Base-by-base conservation (phyloP, 2,888 invertebrate species). In the Lasioglossum lativentre region DNA sequence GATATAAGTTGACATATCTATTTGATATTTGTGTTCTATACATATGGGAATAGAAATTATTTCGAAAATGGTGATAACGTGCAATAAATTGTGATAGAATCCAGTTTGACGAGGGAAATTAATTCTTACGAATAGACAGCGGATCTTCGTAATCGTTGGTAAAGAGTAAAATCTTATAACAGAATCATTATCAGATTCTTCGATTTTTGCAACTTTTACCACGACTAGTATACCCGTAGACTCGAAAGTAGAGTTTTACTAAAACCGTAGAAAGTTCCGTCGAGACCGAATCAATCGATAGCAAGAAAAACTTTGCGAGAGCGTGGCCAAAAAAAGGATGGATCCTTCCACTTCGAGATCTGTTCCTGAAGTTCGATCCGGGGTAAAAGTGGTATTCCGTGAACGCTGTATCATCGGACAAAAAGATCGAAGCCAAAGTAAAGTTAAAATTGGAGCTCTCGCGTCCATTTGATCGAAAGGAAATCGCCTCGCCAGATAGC, bases 211-310 rank as follows among this genome's bases (percentile, higher is more conserved):
- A 78, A 66, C 71, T 78, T 72, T 40, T 16, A 47, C 38, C 38
- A 16, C 27, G 16, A 34, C 27, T 27, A 34, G 34, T n/a, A n/a
- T n/a, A n/a, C 34, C 23, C 40, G 14, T 4, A 70, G 40, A 40
- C 75, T 75, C 34, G n/a, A 47, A 63, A 74, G 68, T 56, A 56
- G 81, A 78, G 77, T 56, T 42, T 47, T 34, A 68, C 27, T 45
- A 45, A 72, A 81, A 59, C 78, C 19, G 71, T 78, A 78, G 40
- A 45, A 78, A 81, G 78, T 74, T 82, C 42, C 45, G 42, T 12
- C 38, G 56, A 74, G 73, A 34, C 30, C 8, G 59, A 70, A 75
- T 75, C 82, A 40, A 80, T 80, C 81, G 81, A 80, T 63, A 80
- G 14, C 10, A 30, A 10, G 47, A 40, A 52, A 63, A 80, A 83